Evolutionary conservation across 2,888 invertebrate species (phyloP), one percentile per base, ranked within the genome.

Genomic region (Xestia ashworthii): DNA sequence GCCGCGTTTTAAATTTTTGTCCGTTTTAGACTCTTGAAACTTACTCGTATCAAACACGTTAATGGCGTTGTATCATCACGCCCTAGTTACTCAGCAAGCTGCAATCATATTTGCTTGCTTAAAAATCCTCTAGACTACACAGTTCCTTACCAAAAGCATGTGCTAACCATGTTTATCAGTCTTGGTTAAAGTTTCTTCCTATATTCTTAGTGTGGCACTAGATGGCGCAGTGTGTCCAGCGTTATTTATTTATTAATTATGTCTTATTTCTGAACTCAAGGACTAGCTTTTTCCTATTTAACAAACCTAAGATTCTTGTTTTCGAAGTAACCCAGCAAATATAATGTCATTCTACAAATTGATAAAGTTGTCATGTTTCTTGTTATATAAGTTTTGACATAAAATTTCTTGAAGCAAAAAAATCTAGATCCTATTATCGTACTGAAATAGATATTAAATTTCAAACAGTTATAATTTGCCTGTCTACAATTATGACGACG

Each of bases 311-410:
- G 6, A 14, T 46, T 19, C 8, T 38, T n/a, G 1, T 44, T 60
- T 38, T 32, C 14, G 16, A 46, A 75, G 46, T 46, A 5, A 46
- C 46, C 38, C 5, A 74, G 32, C 16, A 48, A 76, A 65, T 38
- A 46, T 25, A 22, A 9, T 41, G 25, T 16, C 22, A 25, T 58
- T 44, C 6, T 41, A 16, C 44, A 67, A 66, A 76, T 60, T 60
- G 66, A 60, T n/a, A 44, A 77, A 62, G 67, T 67, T 77, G 53
- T 74, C 50, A 22, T n/a, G 74, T 76, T 67, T 1, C 77, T 44
- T 22, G 46, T 76, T 74, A 65, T 74, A 65, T 38, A 19, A 76
- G 60, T 76, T 76, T 62, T 66, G 4, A 25, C 0, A 25, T 67
- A 76, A 50, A 38, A 38, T 25, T 75, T 53, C 5, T 11, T 64